Evolutionary conservation across 2,888 invertebrate genomes (phyloP).

Genomic region (Aphidoletes aphidimyza): DNA sequence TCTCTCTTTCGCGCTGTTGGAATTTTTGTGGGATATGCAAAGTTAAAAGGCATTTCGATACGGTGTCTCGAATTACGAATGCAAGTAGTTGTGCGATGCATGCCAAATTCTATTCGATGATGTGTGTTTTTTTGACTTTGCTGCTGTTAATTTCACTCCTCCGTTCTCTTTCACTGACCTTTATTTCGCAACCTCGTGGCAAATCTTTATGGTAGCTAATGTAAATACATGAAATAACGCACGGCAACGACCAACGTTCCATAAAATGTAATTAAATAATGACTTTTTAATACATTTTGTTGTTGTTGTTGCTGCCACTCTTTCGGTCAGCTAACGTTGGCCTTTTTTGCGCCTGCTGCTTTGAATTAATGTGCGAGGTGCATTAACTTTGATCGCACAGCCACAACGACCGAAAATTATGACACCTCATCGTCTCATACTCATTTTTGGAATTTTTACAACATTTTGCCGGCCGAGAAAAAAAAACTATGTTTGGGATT

Average conservation of each 20-base stretch:
- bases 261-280: conserved; percentile 38
- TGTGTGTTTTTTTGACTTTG: background rate
- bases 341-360: background rate
- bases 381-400: conserved; percentile 31
- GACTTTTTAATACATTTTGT: conserved; percentile 1
- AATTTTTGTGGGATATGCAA: conserved; percentile 25
- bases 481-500: background rate
- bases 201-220: conserved; percentile 18
- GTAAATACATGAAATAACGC: background rate
- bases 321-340: background rate
- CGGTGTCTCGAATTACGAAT: background rate
- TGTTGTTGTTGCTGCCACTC: background rate
- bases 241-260: background rate
- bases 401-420: background rate
- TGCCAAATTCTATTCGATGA: background rate
- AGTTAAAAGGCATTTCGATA: background rate
- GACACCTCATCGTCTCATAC: background rate
- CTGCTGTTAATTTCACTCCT: background rate
- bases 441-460: conserved; percentile 10
- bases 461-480: background rate
- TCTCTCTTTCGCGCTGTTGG: no score
- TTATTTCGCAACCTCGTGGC: background rate
- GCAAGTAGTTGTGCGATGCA: background rate
- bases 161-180: conserved; percentile 18
- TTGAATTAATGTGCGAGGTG: conserved; percentile 23